phyloP scores from a whole-genome alignment of 2,888 invertebrate genomes.

The Seira ritae region DNA sequence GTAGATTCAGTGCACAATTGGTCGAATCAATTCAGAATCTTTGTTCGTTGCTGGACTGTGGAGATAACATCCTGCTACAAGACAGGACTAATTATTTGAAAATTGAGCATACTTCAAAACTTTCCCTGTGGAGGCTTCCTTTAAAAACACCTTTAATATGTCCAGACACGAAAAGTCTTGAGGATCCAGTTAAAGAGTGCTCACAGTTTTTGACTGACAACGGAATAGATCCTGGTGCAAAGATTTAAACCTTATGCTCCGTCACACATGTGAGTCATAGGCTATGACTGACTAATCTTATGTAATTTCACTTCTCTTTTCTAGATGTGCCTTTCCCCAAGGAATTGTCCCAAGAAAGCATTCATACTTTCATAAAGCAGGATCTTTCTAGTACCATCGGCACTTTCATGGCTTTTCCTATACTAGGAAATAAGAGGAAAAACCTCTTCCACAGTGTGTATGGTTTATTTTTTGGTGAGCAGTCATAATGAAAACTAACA shows the following conservation, averaged over 20 bases:
- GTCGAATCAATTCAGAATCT: conserved; percentile 18
- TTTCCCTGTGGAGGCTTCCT: conserved; percentile 17
- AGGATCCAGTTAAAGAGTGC: background rate
- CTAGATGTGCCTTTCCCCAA: background rate
- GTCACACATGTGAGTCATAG: too few relatives aligned
- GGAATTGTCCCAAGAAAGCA: background rate
- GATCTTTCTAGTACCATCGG: background rate
- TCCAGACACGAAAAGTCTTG: background rate
- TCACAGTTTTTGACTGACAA: too few relatives aligned
- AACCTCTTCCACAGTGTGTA: background rate
- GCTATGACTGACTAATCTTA: too few relatives aligned
- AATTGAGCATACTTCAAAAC: background rate
- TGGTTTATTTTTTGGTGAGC: conserved; percentile 49
- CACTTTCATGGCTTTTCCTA: conserved; percentile 13
- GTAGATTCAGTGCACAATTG: conserved; percentile 21
- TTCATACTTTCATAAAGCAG: background rate
- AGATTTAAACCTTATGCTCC: too few relatives aligned
- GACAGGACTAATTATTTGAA: background rate
- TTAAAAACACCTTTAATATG: background rate
- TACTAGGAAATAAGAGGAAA: background rate
- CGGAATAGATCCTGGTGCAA: too few relatives aligned
- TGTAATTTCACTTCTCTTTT: too few relatives aligned
- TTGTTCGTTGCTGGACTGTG: background rate
- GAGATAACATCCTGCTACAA: background rate
- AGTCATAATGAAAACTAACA: background rate